Evolutionary conservation across 2,797 vertebrate genomes (phyloP).

Genomic region (Staurois parvus): DNA sequence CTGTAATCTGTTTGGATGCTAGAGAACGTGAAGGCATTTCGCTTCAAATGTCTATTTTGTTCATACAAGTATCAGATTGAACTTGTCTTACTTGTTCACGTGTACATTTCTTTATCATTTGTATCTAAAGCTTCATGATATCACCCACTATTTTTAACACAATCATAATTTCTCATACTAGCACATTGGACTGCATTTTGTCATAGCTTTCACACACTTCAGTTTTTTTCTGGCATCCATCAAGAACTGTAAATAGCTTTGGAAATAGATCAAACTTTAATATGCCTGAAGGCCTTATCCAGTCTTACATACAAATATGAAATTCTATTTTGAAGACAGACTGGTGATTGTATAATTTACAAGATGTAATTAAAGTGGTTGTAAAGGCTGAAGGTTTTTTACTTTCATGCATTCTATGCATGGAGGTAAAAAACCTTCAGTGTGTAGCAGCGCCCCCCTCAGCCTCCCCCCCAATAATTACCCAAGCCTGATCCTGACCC

Average conservation of each 20-base stretch:
- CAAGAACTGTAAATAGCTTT: constrained; percentile 43
- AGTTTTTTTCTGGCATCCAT: constrained; percentile 33
- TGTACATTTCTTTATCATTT: background rate
- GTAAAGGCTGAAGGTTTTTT: too few relatives aligned
- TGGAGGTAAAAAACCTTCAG: too few relatives aligned
- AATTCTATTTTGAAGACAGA: background rate
- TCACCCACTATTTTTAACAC: constrained; percentile 15
- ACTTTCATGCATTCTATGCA: too few relatives aligned
- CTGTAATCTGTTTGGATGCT: too few relatives aligned
- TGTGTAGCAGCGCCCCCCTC: too few relatives aligned
- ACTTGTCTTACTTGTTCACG: background rate
- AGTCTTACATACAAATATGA: constrained; percentile 18
- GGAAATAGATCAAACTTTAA: constrained; percentile 15
- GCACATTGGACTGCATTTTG: constrained; percentile 13
- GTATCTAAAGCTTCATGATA: background rate
- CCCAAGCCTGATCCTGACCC: too few relatives aligned
- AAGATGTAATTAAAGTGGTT: background rate
- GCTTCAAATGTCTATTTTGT: background rate
- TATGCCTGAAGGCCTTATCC: background rate
- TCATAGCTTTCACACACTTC: constrained; percentile 32
- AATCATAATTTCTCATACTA: constrained; percentile 30
- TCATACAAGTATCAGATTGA: background rate
- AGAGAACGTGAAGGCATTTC: background rate
- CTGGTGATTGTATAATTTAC: background rate
- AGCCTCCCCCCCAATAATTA: too few relatives aligned